Base-by-base conservation (phyloP, 53 echinoderm and acorn worm genomes). In the Mesocentrotus franciscanus region DNA sequence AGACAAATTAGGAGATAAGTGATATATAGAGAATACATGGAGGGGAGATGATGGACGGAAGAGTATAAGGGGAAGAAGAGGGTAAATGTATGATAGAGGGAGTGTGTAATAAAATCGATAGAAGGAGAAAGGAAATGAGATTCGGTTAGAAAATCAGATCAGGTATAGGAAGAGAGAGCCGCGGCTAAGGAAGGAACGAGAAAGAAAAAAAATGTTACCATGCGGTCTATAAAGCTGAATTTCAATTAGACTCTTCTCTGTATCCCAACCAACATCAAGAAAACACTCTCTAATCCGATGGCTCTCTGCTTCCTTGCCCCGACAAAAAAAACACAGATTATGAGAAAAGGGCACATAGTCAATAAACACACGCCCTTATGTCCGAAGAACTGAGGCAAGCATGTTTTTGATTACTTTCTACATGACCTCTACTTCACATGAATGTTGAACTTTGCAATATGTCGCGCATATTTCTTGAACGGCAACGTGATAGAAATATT, bases 381-480 rank as follows among this genome's bases (percentile, higher is more conserved):
- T 36, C 36, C 22, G 42, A 42, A 42, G 36, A 81, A 81, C 81
- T 16, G 36, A 81, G 81, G 81, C 17, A 81, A 81, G 36, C 42
- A 81, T 42, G 81, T 3, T 12, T 79, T 74, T 30, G 74, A 79
- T 81, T 81, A 81, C 81, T 81, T 81, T 81, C 39, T 81, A 81
- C 81, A 17, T 81, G 81, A 42, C 18, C 42, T 33, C 81, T 33
- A 9, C 42, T 42, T 42, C 42, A 17, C 81, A 18, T 81, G 42
- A 33, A 81, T 81, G 81, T 42, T 36, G 36, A 81, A 81, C 81
- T 81, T 76, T 81, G 36, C 81, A 81, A 81, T 39, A 81, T 81
- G 81, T 42, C 81, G 42, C 22, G 14, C 4, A 32, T 78, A 11
- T 72, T 27, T 27, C 72, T n/a, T 27, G 29, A 26, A 26, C 72